Percentiles rank a stretch among this genome's conserved stretches.
phyloP scores from a whole-genome alignment of 2,888 invertebrate species.

The Ashinkailepas kermadecensis region DNA sequence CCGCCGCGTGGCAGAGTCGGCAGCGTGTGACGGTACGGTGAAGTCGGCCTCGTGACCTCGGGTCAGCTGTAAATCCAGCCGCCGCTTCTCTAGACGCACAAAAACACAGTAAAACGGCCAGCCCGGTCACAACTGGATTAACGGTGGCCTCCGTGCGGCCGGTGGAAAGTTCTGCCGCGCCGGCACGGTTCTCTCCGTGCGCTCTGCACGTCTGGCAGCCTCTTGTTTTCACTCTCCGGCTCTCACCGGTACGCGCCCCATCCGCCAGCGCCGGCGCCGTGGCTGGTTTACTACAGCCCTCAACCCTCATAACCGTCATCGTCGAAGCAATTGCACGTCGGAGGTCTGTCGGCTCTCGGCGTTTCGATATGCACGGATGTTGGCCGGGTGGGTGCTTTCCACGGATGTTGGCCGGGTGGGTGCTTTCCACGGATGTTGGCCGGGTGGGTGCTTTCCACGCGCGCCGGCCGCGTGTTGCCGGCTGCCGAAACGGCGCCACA shows the following conservation, averaged over 20 bases:
- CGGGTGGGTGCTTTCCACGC: not conserved
- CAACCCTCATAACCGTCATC: too few relatives aligned
- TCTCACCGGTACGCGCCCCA: not conserved
- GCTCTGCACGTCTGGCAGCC: not conserved
- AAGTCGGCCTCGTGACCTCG: not conserved
- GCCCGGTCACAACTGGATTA: not conserved
- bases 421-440: not conserved
- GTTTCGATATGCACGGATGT: too few relatives aligned
- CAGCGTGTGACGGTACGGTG: too few relatives aligned
- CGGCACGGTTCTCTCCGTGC: not conserved
- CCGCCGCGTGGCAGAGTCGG: too few relatives aligned
- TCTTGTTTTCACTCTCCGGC: not conserved
- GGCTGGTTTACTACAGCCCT: too few relatives aligned
- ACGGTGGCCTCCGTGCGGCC: not conserved
- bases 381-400: not conserved
- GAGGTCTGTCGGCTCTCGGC: not conserved
- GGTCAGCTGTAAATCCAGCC: not conserved
- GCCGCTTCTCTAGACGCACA: not conserved
- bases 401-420: not conserved
- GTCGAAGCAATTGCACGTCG: not conserved
- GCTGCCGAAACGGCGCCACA: constrained; percentile 3
- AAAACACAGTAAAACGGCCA: not conserved
- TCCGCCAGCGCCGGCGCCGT: too few relatives aligned
- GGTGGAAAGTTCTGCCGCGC: not conserved
- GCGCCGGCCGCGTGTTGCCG: not conserved